Evolutionary conservation across 2,113 vertebrate genomes (phyloP).

Genomic region (Eretmodus cyanostictus): DNA sequence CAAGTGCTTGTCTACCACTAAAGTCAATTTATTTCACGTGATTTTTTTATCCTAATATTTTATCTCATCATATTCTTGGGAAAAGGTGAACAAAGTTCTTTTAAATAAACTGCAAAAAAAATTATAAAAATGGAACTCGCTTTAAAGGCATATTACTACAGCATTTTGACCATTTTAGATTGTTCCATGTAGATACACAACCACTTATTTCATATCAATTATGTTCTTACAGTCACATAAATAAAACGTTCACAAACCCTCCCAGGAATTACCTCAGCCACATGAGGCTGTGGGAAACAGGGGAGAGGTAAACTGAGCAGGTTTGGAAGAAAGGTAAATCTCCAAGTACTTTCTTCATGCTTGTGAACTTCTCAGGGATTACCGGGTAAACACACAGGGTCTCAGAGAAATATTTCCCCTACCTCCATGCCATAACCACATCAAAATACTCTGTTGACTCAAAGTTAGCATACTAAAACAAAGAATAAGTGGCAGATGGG

Average conservation of each 20-base stretch:
- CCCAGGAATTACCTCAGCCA: slow-evolving; percentile 15
- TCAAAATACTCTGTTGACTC: slow-evolving; percentile 31
- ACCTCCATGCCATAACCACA: slow-evolving; percentile 29
- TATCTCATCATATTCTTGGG: background rate
- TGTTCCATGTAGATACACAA: background rate
- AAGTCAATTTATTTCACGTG: background rate
- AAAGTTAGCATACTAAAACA: background rate
- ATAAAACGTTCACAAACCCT: slow-evolving; percentile 3
- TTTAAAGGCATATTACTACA: background rate
- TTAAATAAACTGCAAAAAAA: background rate
- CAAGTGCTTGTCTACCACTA: background rate
- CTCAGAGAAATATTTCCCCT: slow-evolving; percentile 27
- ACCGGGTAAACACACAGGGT: slow-evolving; percentile 43
- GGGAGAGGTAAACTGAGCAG: slow-evolving; percentile 10
- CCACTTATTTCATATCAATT: background rate
- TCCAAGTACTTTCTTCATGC: slow-evolving; percentile 41
- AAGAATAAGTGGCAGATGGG: background rate
- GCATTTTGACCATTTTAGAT: background rate
- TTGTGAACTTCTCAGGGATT: slow-evolving; percentile 53
- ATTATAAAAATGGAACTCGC: background rate
- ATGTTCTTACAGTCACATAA: background rate
- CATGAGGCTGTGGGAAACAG: background rate
- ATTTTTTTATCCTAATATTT: background rate
- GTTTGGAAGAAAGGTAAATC: slow-evolving; percentile 41
- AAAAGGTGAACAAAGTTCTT: background rate